These are phyloP conservation scores for Pteronotus mesoamericanus DNA, from an alignment of 2,797 vertebrate genomes.

Conservation along the genomic window DNA sequence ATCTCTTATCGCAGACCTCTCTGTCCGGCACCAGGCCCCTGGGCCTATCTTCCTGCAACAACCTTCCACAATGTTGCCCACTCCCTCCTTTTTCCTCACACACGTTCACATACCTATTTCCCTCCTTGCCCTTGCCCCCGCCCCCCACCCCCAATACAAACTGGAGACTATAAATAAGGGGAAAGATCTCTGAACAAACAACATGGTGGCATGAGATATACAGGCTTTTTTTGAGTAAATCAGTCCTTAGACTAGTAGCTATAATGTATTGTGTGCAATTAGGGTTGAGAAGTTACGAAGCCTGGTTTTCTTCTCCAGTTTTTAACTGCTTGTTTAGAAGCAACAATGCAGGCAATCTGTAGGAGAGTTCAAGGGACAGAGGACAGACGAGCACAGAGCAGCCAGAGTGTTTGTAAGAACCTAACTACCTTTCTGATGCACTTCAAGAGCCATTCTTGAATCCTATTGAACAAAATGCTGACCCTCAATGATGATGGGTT, in stretches of 20 bases:
- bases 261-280: neutral
- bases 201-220: fast-evolving
- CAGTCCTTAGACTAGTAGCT: neutral
- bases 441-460: neutral
- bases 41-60: neutral
- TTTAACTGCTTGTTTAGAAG: neutral
- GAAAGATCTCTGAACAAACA: neutral
- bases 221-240: neutral
- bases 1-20: neutral
- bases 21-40: neutral
- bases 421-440: neutral
- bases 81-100: neutral
- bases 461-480: neutral
- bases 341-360: neutral
- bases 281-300: neutral
- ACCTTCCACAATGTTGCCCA: neutral
- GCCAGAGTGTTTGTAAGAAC: neutral
- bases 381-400: neutral
- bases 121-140: too few species aligned
- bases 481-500: neutral
- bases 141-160: neutral
- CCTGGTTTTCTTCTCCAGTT: neutral
- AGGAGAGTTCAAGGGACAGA: neutral
- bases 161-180: neutral
- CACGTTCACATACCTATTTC: neutral